Evolutionary conservation across 2,113 vertebrate genomes (phyloP), one percentile per base, ranked within the genome.

Genomic region (Ornithorhynchus anatinus): DNA sequence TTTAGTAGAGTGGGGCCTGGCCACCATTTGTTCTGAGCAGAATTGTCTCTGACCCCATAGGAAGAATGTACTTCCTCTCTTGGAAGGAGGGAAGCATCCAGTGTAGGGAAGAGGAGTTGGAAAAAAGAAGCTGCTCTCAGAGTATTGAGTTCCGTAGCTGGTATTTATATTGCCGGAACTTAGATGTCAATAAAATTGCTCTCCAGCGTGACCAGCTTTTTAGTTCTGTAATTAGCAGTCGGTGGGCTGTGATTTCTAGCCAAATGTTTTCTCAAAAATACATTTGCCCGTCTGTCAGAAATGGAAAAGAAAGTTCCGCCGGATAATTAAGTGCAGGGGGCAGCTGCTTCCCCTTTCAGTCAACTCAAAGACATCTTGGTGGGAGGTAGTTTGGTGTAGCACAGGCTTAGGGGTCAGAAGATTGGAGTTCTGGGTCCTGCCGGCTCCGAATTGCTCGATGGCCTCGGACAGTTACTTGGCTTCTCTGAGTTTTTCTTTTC

Each of bases 391-490:
- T 17, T 19, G 23, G 56, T 36, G 16, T 29, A 42, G n/a, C n/a
- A n/a, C 17, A 10, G 42, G 17, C 27, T 22, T 25, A 27, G 38
- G 42, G 42, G 38, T n/a, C 38, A 14, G 9, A 19, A 48, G 11
- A 42, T 33, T 65, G 25, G 14, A 12, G n/a, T 72, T 48, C 48
- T 36, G 32, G 16, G 35, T 74, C 53, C n/a, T n/a, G n/a, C n/a
- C 53, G 39, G 60, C 32, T 39, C 15, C 0, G 2, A 60, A 22
- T 16, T 58, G 12, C 47, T 43, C 1, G 5, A 23, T 23, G 35
- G 64, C 61, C 59, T 77, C 47, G 15, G 5, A 37, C 66, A 50
- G 56, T 25, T n/a, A n/a, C n/a, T n/a, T n/a, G n/a, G n/a, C n/a
- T n/a, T n/a, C n/a, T n/a, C n/a, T n/a, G n/a, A n/a, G n/a, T n/a